Base-by-base conservation (phyloP, 1,140 invertebrate genomes). In the Phocides pigmalion region DNA sequence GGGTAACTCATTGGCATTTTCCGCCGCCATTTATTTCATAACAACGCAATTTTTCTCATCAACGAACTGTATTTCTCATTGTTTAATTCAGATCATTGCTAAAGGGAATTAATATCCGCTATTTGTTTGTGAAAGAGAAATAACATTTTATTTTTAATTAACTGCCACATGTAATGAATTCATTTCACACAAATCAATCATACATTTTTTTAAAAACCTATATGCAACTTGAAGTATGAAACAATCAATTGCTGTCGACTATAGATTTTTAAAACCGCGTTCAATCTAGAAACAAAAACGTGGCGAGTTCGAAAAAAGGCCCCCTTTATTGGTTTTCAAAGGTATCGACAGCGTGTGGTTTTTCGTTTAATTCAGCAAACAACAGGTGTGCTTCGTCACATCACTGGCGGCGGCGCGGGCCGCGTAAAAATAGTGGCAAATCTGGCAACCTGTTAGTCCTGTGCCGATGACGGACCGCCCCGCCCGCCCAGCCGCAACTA, bases 341-440 rank as follows among this genome's bases (percentile, higher is more conserved):
- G 39, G 4, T 41, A 58, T 58, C 41, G 53, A 58, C 39, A 28
- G 39, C 22, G 53, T 44, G 53, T 44, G 58, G 65, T 62, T 67
- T 67, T 67, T 67, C 53, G 67, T 65, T 71, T 71, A 71, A 76
- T 71, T 72, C 66, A 58, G 54, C 63, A 68, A 73, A 82, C 81
- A 87, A 87, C 86, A 89, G 84, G 82, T 87, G 82, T 70, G 72
- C 59, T 19, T 15, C 65, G 81, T 79, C 84, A 69, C 83, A 77
- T 84, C 86, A 85, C 86, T 84, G 79, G 44, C 22, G 25, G 35
- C 39, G 16, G 65, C 61, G 68, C 70, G 79, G 81, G 76, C 78
- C 76, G 79, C 78, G 81, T 83, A 89, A 89, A 87, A 88, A 88
- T 88, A 87, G 85, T 87, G 81, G 72, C 74, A 80, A 84, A 82